Conservation (phyloP, 2,888 invertebrate species). For the Papilio elwesi region DNA sequence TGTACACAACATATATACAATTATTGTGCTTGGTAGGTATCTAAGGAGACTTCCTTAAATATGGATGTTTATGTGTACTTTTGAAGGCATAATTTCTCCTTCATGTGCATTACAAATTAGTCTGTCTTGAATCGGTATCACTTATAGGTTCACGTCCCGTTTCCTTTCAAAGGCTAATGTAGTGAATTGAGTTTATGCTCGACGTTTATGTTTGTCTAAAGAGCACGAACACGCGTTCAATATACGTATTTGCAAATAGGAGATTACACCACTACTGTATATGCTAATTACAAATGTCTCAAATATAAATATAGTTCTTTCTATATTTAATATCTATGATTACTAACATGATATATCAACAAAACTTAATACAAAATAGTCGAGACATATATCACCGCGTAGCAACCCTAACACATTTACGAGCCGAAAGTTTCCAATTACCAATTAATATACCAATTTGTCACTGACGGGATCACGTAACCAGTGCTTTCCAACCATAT, state of each 20-base stretch:
- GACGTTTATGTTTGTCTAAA: neutral
- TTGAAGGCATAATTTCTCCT: neutral
- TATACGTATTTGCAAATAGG: neutral
- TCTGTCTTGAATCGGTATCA: neutral
- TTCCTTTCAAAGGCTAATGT: neutral
- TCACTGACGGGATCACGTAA: too few relatives aligned
- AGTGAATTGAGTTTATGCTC: conserved; percentile 2
- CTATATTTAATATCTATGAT: too few relatives aligned
- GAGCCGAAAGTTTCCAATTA: neutral
- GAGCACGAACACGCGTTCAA: neutral
- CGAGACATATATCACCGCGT: neutral
- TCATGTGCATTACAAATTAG: neutral
- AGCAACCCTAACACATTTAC: neutral
- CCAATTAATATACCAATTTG: neutral
- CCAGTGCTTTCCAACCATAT: too few relatives aligned
- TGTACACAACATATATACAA: neutral
- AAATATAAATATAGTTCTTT: too few relatives aligned
- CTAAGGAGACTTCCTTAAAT: neutral
- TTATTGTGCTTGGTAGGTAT: neutral
- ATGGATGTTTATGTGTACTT: neutral
- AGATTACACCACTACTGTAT: neutral
- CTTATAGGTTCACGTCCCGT: neutral
- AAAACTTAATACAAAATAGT: neutral
- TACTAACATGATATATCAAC: too few relatives aligned
- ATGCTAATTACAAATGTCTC: neutral